Base-by-base conservation (phyloP, 2,113 vertebrate genomes). In the Chascanopsetta lugubris region DNA sequence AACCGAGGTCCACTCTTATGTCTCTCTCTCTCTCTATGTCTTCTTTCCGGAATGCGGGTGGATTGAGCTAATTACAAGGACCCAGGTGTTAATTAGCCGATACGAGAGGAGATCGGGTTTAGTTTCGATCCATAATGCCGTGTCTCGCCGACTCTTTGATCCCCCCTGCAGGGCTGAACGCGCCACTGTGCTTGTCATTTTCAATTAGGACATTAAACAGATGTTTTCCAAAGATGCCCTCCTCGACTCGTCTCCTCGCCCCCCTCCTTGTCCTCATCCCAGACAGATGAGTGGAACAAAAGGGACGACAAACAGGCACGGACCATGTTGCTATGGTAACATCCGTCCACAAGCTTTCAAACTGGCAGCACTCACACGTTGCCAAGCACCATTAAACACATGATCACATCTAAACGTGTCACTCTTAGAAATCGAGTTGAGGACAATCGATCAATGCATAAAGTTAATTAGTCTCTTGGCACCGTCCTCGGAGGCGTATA, bases 121-220 rank as follows among this genome's bases (percentile, higher is more conserved):
- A 77, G 72, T 87, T 77, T 59, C 29, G 67, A 87, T 87, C 84
- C 79, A 87, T 85, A 84, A 69, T 30, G 61, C 58, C 42, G 56
- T 64, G 76, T 86, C 79, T 84, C 80, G 78, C 13, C 59, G 76
- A 85, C 61, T 84, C 85, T 85, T 87, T 83, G 85, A 90, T 87
- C 87, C 77, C 24, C 75, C 83, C 81, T 77, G 75, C 69, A 83
- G 86, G 76, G 76, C 69, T 84, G 71, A 83, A 79, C 36, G 76
- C 61, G 30, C 78, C 69, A 83, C 84, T 49, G 76, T 77, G 72
- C 76, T 74, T 88, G 89, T 87, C 89, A 84, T 89, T 88, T 86
- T 68, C 86, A 89, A 88, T 90, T 85, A 87, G 85, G 69, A 83
- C 77, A 85, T 89, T 85, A 75, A 87, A 79, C 72, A 85, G 85